Conservation (phyloP, 2,113 vertebrate species). For the Lethenteron reissneri region DNA sequence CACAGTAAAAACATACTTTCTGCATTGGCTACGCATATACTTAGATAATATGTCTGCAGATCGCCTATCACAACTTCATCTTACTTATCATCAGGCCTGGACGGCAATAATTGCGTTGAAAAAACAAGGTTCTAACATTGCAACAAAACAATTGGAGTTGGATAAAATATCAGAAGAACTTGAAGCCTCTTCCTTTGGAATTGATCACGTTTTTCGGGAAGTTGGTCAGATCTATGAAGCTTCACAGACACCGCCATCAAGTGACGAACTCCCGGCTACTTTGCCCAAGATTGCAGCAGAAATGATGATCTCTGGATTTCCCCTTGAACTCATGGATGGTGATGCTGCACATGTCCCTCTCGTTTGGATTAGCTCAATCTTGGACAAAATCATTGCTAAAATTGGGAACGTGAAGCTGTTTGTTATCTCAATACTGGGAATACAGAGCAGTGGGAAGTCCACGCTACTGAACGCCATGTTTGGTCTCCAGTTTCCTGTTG, state of each 20-base stretch:
- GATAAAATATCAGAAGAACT: conserved; percentile 7
- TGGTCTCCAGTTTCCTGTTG: conserved; percentile 29
- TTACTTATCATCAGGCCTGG: not conserved
- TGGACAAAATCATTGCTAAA: no score
- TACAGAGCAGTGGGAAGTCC: conserved; percentile 40
- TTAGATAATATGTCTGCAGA: not conserved
- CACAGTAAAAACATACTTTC: not conserved
- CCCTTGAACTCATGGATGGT: conserved; percentile 38
- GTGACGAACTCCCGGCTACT: not conserved
- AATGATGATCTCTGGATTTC: conserved; percentile 29
- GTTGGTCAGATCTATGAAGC: conserved; percentile 44
- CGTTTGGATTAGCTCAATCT: conserved; percentile 31
- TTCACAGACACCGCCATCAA: conserved; percentile 14
- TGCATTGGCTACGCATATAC: not conserved
- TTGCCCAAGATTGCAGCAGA: conserved; percentile 19
- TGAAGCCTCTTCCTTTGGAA: conserved; percentile 25
- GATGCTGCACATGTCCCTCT: conserved; percentile 31
- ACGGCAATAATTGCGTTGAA: not conserved
- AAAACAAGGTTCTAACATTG: not conserved
- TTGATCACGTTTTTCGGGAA: conserved; percentile 38
- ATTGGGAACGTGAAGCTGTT: conserved; percentile 15
- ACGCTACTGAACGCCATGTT: conserved; percentile 43
- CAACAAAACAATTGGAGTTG: not conserved
- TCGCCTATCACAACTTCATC: conserved; percentile 8
- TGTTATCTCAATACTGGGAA: conserved; percentile 31